Evolutionary conservation across 2,888 invertebrate genomes (phyloP), one percentile per base, ranked within the genome.

Genomic region (Eupithecia pulchellata): DNA sequence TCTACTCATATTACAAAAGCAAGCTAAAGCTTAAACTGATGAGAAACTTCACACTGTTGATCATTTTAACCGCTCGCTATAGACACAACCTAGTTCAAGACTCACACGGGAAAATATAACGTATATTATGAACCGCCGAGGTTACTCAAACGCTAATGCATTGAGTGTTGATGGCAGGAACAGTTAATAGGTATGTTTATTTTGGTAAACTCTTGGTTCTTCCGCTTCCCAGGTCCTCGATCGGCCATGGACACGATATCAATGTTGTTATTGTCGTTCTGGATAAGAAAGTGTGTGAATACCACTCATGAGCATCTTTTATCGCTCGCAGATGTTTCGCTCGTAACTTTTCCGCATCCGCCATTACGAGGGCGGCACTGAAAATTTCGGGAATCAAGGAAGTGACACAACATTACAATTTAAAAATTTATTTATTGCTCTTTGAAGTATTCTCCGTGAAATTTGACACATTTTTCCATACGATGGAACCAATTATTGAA

Each of bases 301-400:
- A 25, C 25, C 64, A 62, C 61, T 68, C 71, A 62, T 58, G 72
- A 63, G 63, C 68, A 60, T 68, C 72, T 68, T n/a, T 68, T 72
- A 72, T 32, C 47, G 72, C 68, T 20, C 47, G 65, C 64, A 71
- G 71, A 71, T 71, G 71, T 30, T 52, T 47, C 25, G 65, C 61
- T 72, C 68, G 72, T 72, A 72, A 72, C 68, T 68, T 66, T 68
- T 72, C 66, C 72, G 68, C 68, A 62, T 68, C 65, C 62, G 34
- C 42, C 61, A 61, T 58, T 52, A n/a, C n/a, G n/a, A n/a, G n/a
- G n/a, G n/a, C n/a, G n/a, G n/a, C n/a, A n/a, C n/a, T n/a, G n/a
- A n/a, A n/a, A n/a, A n/a, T n/a, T n/a, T n/a, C n/a, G n/a, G n/a
- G n/a, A n/a, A n/a, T n/a, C n/a, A n/a, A n/a, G n/a, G n/a, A n/a